Evolutionary conservation across 1,140 invertebrate genomes (phyloP).

Genomic region (Hycleus phaleratus): DNA sequence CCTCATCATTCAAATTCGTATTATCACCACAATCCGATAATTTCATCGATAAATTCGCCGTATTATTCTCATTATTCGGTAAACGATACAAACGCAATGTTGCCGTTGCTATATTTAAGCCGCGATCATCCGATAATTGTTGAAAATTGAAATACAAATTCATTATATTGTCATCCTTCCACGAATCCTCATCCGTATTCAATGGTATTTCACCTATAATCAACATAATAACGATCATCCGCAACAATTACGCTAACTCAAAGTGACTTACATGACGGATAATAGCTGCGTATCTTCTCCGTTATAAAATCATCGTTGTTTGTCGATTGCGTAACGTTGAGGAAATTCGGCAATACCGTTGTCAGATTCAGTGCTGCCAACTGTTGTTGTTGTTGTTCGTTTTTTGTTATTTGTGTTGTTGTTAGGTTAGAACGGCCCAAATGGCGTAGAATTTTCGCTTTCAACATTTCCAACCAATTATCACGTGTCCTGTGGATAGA

Average conservation of each 20-base stretch:
- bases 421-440: constrained; percentile 20
- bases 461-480: constrained; percentile 24
- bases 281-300: constrained; percentile 35
- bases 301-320: constrained; percentile 25
- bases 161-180: constrained; percentile 47
- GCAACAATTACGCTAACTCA: background rate
- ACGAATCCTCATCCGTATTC: constrained; percentile 48
- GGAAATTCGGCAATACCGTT: constrained; percentile 17
- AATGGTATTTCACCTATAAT: constrained; percentile 46
- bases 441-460: constrained; percentile 20
- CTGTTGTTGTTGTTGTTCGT: no score
- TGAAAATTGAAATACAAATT: constrained; percentile 51
- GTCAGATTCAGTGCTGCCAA: background rate
- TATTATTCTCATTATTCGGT: constrained; percentile 38
- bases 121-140: constrained; percentile 39
- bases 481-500: constrained; percentile 1
- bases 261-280: constrained; percentile 32
- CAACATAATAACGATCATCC: background rate
- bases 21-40: constrained; percentile 28
- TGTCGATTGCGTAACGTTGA: constrained; percentile 11
- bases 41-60: constrained; percentile 20
- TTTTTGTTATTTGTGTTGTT: background rate
- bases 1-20: constrained; percentile 40
- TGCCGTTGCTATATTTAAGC: constrained; percentile 45
- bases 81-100: constrained; percentile 49